These are phyloP conservation scores for Diaphora mendica DNA, from an alignment of 2,888 invertebrate species.

Conservation along the genomic window DNA sequence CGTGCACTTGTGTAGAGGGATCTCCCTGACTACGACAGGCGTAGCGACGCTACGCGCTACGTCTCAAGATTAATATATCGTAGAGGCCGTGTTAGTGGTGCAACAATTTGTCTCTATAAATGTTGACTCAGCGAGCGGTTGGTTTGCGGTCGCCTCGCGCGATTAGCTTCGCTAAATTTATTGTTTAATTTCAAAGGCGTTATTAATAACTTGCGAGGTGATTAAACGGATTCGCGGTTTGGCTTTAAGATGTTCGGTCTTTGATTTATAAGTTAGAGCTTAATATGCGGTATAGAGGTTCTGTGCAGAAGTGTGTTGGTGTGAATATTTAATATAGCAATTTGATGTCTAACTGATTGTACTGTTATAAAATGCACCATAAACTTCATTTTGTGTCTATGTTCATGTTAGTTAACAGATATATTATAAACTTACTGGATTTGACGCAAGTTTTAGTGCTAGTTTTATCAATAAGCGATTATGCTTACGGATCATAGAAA, in stretches of 20 bases:
- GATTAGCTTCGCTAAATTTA: slow-evolving; percentile 85
- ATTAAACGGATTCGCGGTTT: slow-evolving; percentile 83
- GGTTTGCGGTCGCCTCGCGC: slow-evolving; percentile 78
- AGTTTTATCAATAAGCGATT: slow-evolving; percentile 54
- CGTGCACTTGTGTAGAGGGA: slow-evolving; percentile 44
- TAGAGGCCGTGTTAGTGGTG: slow-evolving; percentile 79
- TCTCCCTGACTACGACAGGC: slow-evolving; percentile 61
- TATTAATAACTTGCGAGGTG: slow-evolving; percentile 84
- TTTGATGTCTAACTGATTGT: slow-evolving; percentile 35
- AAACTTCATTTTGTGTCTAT: slow-evolving; percentile 17
- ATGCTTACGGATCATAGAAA: slow-evolving; percentile 62
- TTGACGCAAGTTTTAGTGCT: slow-evolving; percentile 20
- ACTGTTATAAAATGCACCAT: slow-evolving; percentile 23
- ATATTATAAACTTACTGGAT: not conserved
- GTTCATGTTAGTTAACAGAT: slow-evolving; percentile 16
- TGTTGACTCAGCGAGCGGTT: slow-evolving; percentile 83
- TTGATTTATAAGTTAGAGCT: slow-evolving; percentile 78
- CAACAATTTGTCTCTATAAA: slow-evolving; percentile 87
- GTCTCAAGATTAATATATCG: slow-evolving; percentile 84
- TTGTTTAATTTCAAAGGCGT: slow-evolving; percentile 86
- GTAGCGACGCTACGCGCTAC: slow-evolving; percentile 64
- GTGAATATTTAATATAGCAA: slow-evolving; percentile 54
- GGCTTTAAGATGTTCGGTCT: slow-evolving; percentile 71
- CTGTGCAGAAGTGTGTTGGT: slow-evolving; percentile 56
- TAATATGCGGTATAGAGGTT: slow-evolving; percentile 71